phyloP scores from a whole-genome alignment of 2,113 vertebrate species.

The Ascaphus truei region DNA sequence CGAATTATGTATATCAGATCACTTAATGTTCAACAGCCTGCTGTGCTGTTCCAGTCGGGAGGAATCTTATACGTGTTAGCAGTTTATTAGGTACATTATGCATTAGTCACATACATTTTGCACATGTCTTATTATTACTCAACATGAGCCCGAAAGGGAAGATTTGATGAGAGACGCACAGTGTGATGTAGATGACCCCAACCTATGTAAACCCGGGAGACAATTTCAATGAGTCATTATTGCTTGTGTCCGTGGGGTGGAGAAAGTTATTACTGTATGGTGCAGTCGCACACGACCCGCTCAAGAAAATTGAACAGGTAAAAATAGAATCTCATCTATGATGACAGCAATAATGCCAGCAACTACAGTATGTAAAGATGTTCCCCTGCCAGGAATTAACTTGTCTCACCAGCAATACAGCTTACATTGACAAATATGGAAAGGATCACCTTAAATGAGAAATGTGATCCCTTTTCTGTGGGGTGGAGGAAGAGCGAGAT shows the following conservation, averaged over 20 bases:
- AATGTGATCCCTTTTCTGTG: no score
- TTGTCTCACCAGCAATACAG: neutral
- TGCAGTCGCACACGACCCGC: no score
- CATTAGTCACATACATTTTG: constrained; percentile 9
- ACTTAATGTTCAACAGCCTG: neutral
- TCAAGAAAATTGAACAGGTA: neutral
- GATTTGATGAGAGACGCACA: neutral
- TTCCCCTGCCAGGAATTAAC: neutral
- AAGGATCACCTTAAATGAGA: no score
- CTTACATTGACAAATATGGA: no score
- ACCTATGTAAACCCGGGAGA: neutral
- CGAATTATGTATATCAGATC: constrained; percentile 1
- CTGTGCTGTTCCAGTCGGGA: neutral
- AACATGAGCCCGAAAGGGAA: neutral
- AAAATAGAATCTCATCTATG: neutral
- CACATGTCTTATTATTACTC: neutral
- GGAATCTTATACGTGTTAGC: neutral
- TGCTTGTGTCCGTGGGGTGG: neutral
- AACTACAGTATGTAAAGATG: neutral
- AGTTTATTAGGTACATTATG: neutral
- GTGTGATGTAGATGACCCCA: neutral
- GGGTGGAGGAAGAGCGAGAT: no score
- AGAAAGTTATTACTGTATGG: neutral
- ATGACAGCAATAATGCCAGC: neutral
- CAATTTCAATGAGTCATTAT: neutral